phyloP scores from a whole-genome alignment of 2,797 vertebrate genomes.

The Erpetoichthys calabaricus region DNA sequence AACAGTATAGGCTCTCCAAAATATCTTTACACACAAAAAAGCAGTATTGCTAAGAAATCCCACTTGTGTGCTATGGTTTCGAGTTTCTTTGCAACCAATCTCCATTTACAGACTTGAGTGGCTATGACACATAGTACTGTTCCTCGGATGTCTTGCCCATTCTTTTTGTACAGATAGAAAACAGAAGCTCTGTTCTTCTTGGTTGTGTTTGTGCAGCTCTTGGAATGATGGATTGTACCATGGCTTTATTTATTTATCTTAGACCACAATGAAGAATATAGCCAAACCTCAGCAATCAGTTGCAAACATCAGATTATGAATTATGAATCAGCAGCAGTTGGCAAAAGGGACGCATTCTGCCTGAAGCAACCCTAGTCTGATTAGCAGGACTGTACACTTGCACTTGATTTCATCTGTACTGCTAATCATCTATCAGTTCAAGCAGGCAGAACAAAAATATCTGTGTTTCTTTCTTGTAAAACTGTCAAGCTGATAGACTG shows the following conservation, averaged over 20 bases:
- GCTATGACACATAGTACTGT: constrained; percentile 4
- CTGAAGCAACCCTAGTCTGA: constrained; percentile 40
- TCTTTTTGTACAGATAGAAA: constrained; percentile 44
- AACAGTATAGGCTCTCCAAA: neutral
- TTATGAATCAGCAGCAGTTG: constrained; percentile 45
- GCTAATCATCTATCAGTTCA: constrained; percentile 33
- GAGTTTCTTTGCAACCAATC: constrained; percentile 23
- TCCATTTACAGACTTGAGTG: neutral
- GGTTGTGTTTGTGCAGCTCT: constrained; percentile 36
- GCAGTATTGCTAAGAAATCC: constrained; percentile 39
- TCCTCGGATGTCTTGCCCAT: constrained; percentile 1
- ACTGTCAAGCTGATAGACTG: constrained; percentile 16
- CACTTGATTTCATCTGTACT: constrained; percentile 43
- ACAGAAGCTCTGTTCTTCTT: constrained; percentile 56
- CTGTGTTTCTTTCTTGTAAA: constrained; percentile 34
- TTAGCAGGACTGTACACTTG: constrained; percentile 38
- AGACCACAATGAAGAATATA: constrained; percentile 31
- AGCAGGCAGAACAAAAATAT: constrained; percentile 42
- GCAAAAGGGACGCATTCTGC: constrained; percentile 6
- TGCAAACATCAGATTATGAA: constrained; percentile 40
- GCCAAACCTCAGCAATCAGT: constrained; percentile 40
- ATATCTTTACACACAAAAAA: constrained; percentile 13
- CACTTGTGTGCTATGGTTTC: constrained; percentile 31
- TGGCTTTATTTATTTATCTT: constrained; percentile 56
- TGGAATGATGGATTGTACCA: constrained; percentile 54